Base-by-base conservation (phyloP, 2,797 vertebrate genomes). In the Sebastes minor region DNA sequence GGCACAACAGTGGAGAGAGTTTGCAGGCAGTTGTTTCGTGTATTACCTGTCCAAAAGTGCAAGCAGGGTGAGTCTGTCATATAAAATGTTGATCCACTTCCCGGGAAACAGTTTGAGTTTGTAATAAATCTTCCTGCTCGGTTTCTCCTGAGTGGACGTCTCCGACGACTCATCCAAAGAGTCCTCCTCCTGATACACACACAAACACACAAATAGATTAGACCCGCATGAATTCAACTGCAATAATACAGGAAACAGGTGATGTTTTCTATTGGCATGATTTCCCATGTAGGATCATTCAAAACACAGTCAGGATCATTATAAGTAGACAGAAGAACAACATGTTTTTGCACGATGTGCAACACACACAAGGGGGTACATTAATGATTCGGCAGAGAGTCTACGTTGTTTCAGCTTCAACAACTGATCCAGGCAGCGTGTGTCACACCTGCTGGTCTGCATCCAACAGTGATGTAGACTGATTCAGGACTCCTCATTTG, bases 41-140 rank as follows among this genome's bases (percentile, higher is more conserved):
- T 38, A 11, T 81, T 82, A 99, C 98, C 98, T 96, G 94, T 99
- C 98, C 72, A 99, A 70, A 53, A 99, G 85, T 1, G 98, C 96
- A 79, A 98, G 63, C 83, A 99, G 94, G 53, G 98, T 95, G 62
- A 99, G 96, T 5, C 98, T 94, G 91, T 99, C 97, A 1, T 98
- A 99, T 92, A 98, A 96, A 91, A 99, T 94, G 92, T 97, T 97
- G 88, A 99, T 95, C 98, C 97, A 97, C 89, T 97, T 99, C 76
- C 98, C 98, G 32, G 98, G 98, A 88, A 97, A 98, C 57, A 99
- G 89, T 85, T 96, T 95, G 35, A 99, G 96, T 89, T 97, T 99
- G 94, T 99, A 99, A 90, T 98, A 98, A 71, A 98, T 95, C 81
- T 97, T 97, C 56, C 91, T 95, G 80, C 95, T 96, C 7, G 97